phyloP scores from a whole-genome alignment of 2,113 vertebrate species.

The Vulpes lagopus region DNA sequence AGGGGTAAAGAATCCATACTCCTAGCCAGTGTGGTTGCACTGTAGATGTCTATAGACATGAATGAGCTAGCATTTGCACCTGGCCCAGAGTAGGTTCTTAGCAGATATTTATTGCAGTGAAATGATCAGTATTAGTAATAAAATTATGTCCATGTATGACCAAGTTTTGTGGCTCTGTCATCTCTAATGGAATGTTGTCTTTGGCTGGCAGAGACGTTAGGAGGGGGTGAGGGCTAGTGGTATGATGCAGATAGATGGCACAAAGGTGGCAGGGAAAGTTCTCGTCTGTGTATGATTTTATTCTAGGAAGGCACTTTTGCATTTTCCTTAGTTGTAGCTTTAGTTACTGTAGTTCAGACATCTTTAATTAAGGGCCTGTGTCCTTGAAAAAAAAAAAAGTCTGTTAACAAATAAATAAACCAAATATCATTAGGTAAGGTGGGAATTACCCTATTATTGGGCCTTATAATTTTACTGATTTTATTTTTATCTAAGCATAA shows the following conservation, averaged over 20 bases:
- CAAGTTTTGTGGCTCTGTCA: neutral
- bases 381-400: neutral
- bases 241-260: neutral
- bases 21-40: neutral
- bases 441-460: neutral
- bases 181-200: neutral
- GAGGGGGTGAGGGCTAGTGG: too few relatives aligned
- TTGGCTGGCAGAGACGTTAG: neutral
- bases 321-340: neutral
- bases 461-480: conserved; percentile 14
- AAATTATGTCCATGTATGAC: neutral
- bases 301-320: neutral
- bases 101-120: neutral
- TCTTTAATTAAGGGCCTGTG: neutral
- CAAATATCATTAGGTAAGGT: neutral
- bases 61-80: neutral
- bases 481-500: neutral
- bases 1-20: neutral
- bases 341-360: neutral
- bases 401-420: neutral
- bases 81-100: neutral
- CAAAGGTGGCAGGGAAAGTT: neutral
- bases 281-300: neutral
- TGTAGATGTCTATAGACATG: neutral
- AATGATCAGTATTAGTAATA: neutral